Evolutionary conservation across 2,888 invertebrate species (phyloP), one percentile per base, ranked within the genome.

Genomic region (Acheta domesticus): DNA sequence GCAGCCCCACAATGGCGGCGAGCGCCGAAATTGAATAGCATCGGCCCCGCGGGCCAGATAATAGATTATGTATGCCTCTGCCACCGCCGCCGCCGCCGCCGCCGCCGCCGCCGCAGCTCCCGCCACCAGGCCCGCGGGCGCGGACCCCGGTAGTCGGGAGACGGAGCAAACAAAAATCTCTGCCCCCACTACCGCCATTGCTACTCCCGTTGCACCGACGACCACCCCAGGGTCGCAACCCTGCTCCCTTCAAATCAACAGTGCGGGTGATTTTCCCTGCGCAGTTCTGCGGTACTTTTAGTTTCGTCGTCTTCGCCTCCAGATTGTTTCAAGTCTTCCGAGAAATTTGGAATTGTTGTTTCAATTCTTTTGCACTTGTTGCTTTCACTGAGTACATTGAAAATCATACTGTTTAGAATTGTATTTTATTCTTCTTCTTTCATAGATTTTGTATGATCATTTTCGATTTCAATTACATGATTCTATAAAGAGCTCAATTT

Each of bases 21-120:
- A 8, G 62, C 62, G 62, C 16, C 62, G 62, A 62, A 62, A 62
- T 62, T 62, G 62, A 62, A 62, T 62, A 62, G 62, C 62, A 62
- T 62, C 62, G 62, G 62, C 62, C 62, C 62, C 62, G 62, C 62
- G 62, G 62, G 62, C 62, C 62, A 62, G 62, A 62, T 62, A 62
- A 62, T 62, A 62, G 62, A 62, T 62, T 62, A 62, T 62, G 62
- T 62, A 62, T 62, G 62, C 62, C 62, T 62, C 62, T 62, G 14
- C 62, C 62, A 12, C 62, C 62, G 62, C 62, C 62, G 16, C 62
- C 62, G 11, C 12, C 36, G 16, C 12, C 4, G 3, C 62, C 4
- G 16, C 62, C 62, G 2, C 11, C 62, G 12, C 62, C n/a, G 11
- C 36, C 36, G 3, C 62, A 11, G 14, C 12, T 14, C 1, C 62